Conservation (phyloP, 2,113 vertebrate species). For the Campylomormyrus numenius region DNA sequence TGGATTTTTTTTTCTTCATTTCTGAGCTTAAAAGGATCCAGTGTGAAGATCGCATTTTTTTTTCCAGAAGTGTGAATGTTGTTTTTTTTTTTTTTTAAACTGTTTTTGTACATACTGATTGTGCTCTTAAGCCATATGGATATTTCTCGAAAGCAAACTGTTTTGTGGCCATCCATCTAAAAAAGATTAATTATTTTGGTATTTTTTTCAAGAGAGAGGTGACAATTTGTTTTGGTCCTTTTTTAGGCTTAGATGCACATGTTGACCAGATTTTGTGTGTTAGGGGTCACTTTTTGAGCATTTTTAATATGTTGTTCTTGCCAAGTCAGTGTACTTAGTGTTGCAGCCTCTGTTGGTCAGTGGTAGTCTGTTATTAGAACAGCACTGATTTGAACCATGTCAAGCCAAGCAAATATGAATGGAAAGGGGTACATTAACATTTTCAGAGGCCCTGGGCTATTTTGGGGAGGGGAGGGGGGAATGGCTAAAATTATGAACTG, state of each 20-base stretch:
- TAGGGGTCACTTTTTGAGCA: conserved; percentile 3
- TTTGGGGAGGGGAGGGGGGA: background rate
- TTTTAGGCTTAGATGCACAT: background rate
- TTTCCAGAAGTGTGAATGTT: background rate
- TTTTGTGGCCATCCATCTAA: background rate
- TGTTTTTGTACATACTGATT: background rate
- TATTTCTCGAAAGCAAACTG: background rate
- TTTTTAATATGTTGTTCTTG: conserved; percentile 12
- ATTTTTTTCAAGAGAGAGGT: background rate
- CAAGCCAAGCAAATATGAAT: background rate
- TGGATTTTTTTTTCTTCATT: background rate
- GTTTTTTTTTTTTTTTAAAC: background rate
- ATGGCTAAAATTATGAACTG: no score
- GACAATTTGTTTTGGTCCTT: conserved; percentile 3
- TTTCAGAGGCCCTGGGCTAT: background rate
- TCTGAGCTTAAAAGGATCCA: background rate
- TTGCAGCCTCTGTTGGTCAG: background rate
- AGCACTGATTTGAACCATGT: background rate
- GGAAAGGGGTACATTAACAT: background rate
- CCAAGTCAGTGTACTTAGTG: conserved; percentile 1
- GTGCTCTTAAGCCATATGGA: conserved; percentile 3
- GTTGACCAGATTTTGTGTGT: background rate
- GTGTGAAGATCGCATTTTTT: background rate
- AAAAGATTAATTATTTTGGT: background rate
- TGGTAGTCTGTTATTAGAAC: background rate